phyloP scores from a whole-genome alignment of 2,113 vertebrate genomes.

The Stictonetta naevosa region DNA sequence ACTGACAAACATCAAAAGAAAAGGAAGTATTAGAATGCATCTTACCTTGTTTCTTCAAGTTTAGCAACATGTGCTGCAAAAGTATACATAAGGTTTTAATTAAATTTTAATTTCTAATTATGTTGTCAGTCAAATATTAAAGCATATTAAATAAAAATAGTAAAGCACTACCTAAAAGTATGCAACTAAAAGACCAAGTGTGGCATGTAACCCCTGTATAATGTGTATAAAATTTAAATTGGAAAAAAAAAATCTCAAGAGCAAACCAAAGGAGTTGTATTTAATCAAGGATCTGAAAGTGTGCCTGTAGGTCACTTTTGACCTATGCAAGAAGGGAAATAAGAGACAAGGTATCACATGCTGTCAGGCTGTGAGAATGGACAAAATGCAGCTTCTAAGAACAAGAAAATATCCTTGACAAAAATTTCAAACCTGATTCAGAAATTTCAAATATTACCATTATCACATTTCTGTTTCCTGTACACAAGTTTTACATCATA shows the following conservation, averaged over 20 bases:
- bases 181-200: neutral
- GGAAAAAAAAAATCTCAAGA: neutral
- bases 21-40: neutral
- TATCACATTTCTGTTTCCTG: neutral
- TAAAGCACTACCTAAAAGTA: neutral
- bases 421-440: neutral
- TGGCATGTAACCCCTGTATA: neutral
- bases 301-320: neutral
- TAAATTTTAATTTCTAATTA: neutral
- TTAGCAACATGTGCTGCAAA: conserved; percentile 67
- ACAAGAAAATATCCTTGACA: neutral
- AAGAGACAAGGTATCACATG: neutral
- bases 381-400: neutral
- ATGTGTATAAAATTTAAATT: neutral
- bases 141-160: neutral
- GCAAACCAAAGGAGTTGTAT: neutral
- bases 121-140: neutral
- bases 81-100: neutral
- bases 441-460: neutral
- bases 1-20: neutral
- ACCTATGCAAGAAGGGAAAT: neutral
- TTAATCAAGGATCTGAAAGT: neutral
- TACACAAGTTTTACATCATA: neutral
- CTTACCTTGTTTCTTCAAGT: conserved; percentile 77
- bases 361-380: neutral